Evolutionary conservation across 2,797 vertebrate species (phyloP), one percentile per base, ranked within the genome.

Genomic region (Aulostomus chinensis): DNA sequence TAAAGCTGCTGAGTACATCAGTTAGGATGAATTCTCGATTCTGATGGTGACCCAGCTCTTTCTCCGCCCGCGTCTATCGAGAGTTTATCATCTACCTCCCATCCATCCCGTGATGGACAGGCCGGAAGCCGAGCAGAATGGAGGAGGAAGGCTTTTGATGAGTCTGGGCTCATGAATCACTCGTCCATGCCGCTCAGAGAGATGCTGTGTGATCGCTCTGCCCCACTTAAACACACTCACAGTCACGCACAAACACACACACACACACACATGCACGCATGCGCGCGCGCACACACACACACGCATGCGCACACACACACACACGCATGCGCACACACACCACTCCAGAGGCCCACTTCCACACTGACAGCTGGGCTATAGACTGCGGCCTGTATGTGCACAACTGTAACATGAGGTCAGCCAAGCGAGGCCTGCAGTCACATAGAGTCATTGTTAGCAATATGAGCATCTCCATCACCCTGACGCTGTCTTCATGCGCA

Each of bases 161-260:
- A n/a, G 57, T 63, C 57, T 31, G 38, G 14, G 38, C 59, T 50
- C 16, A 18, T 73, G 68, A 74, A 80, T 83, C 77, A 72, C 59
- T 64, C 35, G 21, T 46, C 67, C 47, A 14, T 9, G 36, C 50
- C 26, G 43, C 39, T 68, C 43, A 40, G 21, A 17, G 58, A 67
- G 66, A 78, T 68, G 61, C 55, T 57, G 36, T 49, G 40, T 39
- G 68, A 83, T 78, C 7, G 57, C 48, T 66, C 52, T 76, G 64
- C 38, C 59, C 76, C 67, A 73, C 50, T 71, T 74, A 61, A 50
- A 61, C 51, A 68, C 31, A 31, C 51, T 15, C 34, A 31, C 32
- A 30, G 12, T 25, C 40, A 41, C 34, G 7, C 34, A 30, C 2
- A 41, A 24, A 35, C 7, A 9, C 6, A 20, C 30, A 48, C 43